Conservation (phyloP, 2,888 invertebrate species). For the Brachylomia viminalis region DNA sequence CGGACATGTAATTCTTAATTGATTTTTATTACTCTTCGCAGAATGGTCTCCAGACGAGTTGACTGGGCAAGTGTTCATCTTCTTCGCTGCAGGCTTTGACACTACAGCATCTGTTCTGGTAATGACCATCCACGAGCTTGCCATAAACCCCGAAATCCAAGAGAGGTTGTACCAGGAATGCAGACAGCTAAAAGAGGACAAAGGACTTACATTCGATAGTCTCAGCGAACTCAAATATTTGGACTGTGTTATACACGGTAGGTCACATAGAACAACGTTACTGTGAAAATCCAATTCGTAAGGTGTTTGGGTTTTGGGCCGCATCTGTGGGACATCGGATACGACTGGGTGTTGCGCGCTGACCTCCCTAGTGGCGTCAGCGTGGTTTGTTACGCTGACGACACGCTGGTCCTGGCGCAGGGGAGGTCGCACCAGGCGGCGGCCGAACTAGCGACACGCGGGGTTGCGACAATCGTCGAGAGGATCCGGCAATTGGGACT, state of each 20-base stretch:
- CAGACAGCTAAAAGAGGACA: constrained; percentile 70
- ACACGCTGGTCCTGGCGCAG: too few species aligned
- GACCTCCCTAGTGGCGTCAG: too few species aligned
- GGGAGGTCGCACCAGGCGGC: too few species aligned
- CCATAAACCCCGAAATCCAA: constrained; percentile 83
- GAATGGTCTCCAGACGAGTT: constrained; percentile 84
- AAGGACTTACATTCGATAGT: constrained; percentile 75
- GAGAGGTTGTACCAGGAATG: constrained; percentile 83
- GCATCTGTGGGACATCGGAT: too few species aligned
- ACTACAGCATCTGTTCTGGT: constrained; percentile 81
- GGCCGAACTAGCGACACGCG: too few species aligned
- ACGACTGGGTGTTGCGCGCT: too few species aligned
- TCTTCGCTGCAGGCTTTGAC: constrained; percentile 88
- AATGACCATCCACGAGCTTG: constrained; percentile 83
- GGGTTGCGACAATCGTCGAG: too few species aligned
- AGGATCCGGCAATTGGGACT: too few species aligned
- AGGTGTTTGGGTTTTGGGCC: neutral
- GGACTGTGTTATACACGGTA: constrained; percentile 82
- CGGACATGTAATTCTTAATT: too few species aligned
- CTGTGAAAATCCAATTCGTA: neutral
- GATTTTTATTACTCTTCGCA: constrained; percentile 61
- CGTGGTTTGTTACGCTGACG: too few species aligned
- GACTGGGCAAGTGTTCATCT: constrained; percentile 85
- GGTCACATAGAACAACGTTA: neutral
- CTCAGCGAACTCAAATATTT: constrained; percentile 79